Conservation (phyloP, 2,888 invertebrate genomes). For the Phaedon cochleariae region DNA sequence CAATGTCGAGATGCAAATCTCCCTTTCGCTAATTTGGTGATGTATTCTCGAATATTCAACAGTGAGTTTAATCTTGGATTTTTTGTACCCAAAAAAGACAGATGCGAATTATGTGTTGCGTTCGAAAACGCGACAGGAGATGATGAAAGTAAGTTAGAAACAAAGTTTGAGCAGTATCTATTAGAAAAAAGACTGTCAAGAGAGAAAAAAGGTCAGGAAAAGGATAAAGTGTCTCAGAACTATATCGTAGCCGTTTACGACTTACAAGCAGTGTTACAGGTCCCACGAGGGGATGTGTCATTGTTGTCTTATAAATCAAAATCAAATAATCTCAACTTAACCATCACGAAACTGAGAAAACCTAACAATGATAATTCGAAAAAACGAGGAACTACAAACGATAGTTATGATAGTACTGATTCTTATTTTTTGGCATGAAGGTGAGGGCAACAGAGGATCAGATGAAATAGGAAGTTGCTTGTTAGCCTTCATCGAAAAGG, state of each 20-base stretch:
- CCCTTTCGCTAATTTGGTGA: slow-evolving; percentile 29
- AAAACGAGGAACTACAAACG: too few relatives aligned
- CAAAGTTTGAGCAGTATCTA: slow-evolving; percentile 34
- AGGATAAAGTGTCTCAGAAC: slow-evolving; percentile 23
- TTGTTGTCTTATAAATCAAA: slow-evolving; percentile 44
- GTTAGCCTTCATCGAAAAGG: slow-evolving; percentile 45
- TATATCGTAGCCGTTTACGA: slow-evolving; percentile 38
- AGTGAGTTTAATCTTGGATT: slow-evolving; percentile 38
- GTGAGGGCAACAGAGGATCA: too few relatives aligned
- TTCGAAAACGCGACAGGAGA: slow-evolving; percentile 24
- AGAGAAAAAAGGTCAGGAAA: slow-evolving; percentile 39
- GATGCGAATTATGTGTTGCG: slow-evolving; percentile 29
- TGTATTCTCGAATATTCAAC: slow-evolving; percentile 37
- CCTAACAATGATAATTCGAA: slow-evolving; percentile 48
- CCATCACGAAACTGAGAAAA: slow-evolving; percentile 32
- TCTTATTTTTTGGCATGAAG: too few relatives aligned
- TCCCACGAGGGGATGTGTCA: slow-evolving; percentile 40
- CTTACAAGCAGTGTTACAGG: slow-evolving; percentile 42
- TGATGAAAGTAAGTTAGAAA: slow-evolving; percentile 28
- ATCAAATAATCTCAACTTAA: slow-evolving; percentile 42
- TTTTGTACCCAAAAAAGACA: slow-evolving; percentile 38
- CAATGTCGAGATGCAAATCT: slow-evolving; percentile 25
- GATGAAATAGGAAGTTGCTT: slow-evolving; percentile 53
- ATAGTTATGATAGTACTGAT: too few relatives aligned
- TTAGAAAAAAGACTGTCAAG: slow-evolving; percentile 40